phyloP scores from a whole-genome alignment of 2,797 vertebrate species.

The Eulemur albifrons region DNA sequence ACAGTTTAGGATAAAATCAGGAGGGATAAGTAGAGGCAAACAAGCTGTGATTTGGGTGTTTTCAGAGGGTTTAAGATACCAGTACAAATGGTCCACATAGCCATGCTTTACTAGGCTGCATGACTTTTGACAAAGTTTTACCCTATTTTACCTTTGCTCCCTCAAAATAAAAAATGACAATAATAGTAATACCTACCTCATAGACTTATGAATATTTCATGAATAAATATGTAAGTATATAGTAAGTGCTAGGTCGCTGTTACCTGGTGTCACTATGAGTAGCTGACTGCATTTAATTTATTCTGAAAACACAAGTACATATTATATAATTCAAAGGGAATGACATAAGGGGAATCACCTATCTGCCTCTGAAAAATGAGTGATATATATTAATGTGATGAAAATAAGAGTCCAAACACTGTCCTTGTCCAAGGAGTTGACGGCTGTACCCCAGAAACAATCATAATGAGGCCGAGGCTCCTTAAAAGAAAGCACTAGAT shows the following conservation, averaged over 20 bases:
- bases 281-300: not conserved
- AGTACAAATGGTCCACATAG: not conserved
- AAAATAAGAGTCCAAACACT: not conserved
- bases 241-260: not conserved
- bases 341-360: not conserved
- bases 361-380: not conserved
- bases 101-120: not conserved
- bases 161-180: not conserved
- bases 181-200: not conserved
- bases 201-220: not conserved
- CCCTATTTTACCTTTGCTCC: not conserved
- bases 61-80: not conserved
- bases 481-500: not conserved
- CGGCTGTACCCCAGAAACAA: not conserved
- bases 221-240: not conserved
- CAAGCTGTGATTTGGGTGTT: not conserved
- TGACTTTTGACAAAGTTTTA: not conserved
- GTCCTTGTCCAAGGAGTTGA: not conserved
- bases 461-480: not conserved
- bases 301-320: not conserved
- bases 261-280: not conserved
- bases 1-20: not conserved
- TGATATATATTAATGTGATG: not conserved
- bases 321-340: not conserved
- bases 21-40: not conserved